Percentiles rank a stretch among this genome's conserved stretches.
phyloP scores from a whole-genome alignment of 2,113 vertebrate species.

The Phaethon lepturus region DNA sequence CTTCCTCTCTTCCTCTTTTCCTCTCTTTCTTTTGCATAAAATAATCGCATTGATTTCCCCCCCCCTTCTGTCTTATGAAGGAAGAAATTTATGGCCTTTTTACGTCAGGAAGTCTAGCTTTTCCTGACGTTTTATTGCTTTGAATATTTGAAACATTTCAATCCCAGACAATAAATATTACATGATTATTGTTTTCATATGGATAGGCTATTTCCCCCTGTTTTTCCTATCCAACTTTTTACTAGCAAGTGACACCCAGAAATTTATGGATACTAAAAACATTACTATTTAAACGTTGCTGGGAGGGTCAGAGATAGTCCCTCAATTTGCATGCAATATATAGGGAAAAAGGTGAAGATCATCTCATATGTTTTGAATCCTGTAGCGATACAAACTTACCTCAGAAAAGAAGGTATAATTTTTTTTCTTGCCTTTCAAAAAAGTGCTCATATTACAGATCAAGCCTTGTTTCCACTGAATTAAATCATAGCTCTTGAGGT shows the following conservation, averaged over 20 bases:
- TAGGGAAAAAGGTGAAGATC: background rate
- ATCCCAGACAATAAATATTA: slow-evolving; percentile 85
- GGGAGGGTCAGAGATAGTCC: slow-evolving; percentile 20
- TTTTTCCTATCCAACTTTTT: slow-evolving; percentile 69
- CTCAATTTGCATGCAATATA: background rate
- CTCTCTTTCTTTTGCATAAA: slow-evolving; percentile 29
- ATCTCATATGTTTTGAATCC: background rate
- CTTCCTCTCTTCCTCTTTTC: background rate
- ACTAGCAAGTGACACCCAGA: slow-evolving; percentile 71
- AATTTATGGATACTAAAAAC: slow-evolving; percentile 69
- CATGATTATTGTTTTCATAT: slow-evolving; percentile 85
- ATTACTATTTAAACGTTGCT: slow-evolving; percentile 40
- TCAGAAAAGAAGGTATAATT: background rate
- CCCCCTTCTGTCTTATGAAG: slow-evolving; percentile 58
- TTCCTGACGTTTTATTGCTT: slow-evolving; percentile 82
- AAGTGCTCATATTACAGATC: background rate
- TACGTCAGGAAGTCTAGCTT: slow-evolving; percentile 82
- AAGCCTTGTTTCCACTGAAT: background rate
- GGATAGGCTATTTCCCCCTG: slow-evolving; percentile 74
- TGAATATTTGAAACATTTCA: slow-evolving; percentile 83
- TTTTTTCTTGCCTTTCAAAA: background rate
- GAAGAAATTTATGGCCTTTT: slow-evolving; percentile 77
- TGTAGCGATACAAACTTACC: background rate
- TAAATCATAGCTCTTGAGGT: background rate
- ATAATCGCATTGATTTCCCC: slow-evolving; percentile 60